Percentiles rank a stretch among this genome's conserved stretches.
phyloP scores from a whole-genome alignment of 2,113 vertebrate genomes.

The Heterotilapia buettikoferi region DNA sequence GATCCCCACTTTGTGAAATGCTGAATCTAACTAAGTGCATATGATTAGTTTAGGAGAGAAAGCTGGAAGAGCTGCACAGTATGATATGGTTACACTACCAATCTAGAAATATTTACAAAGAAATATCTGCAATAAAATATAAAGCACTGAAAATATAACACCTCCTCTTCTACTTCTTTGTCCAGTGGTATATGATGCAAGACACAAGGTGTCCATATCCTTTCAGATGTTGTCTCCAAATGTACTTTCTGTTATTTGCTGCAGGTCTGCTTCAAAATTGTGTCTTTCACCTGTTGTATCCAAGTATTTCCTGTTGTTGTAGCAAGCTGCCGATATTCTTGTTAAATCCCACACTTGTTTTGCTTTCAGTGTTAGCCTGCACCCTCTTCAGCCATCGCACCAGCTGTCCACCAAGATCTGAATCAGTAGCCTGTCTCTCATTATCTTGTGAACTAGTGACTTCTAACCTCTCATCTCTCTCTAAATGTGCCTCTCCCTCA shows the following conservation, averaged over 20 bases:
- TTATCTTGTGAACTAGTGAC: slow-evolving; percentile 21
- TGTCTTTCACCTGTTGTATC: background rate
- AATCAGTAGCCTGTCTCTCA: slow-evolving; percentile 29
- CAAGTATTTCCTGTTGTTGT: background rate
- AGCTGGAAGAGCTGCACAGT: background rate
- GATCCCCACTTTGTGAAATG: background rate
- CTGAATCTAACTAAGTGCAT: background rate
- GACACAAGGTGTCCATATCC: background rate
- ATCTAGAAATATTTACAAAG: background rate
- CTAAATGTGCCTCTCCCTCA: background rate
- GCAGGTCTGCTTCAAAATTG: background rate
- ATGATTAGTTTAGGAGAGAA: background rate
- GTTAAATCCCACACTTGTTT: slow-evolving; percentile 8
- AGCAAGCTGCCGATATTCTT: background rate
- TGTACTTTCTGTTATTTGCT: background rate
- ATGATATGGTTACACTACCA: background rate
- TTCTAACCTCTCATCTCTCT: slow-evolving; percentile 15
- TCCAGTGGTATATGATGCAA: background rate
- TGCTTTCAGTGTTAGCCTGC: slow-evolving; percentile 2
- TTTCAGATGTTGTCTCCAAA: background rate
- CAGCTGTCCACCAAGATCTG: slow-evolving; percentile 42
- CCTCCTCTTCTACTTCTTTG: background rate
- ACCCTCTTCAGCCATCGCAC: slow-evolving; percentile 32
- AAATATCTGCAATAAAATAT: background rate
- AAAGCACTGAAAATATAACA: background rate